Evolutionary conservation across 1,140 invertebrate genomes (phyloP), one percentile per base, ranked within the genome.

Genomic region (Thalassaphorura encarpata): DNA sequence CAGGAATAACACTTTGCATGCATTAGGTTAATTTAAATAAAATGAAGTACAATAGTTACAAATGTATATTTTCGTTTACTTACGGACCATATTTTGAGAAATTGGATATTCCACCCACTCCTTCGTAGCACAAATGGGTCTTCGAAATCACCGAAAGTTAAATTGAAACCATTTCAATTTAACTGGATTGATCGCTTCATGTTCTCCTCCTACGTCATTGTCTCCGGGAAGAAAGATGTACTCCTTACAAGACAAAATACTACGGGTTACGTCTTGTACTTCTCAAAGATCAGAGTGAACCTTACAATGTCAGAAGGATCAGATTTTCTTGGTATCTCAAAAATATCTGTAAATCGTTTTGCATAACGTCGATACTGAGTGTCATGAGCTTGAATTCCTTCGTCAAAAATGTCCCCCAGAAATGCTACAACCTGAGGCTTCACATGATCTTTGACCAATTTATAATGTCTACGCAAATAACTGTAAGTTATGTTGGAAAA

Each of bases 191-290:
- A 92, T 79, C 70, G 91, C 85, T 66, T 79, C 61, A 1, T 67
- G 81, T 72, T 97, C 91, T 24, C 91, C 91, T 23, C 91, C 92
- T 63, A 96, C 89, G 69, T 97, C 91, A 75, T 96, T 96, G 69
- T 97, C 92, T 19, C 92, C 92, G 33, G 90, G 87, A 56, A 95
- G 71, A 75, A 84, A 91, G 53, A 95, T 78, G 50, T 64, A 57
- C 71, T 81, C 81, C 88, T 88, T 68, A 42, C 77, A 76, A 56
- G 53, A 46, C 43, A 51, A 39, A n/a, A n/a, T n/a, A n/a, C n/a
- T n/a, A n/a, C n/a, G n/a, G n/a, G n/a, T n/a, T n/a, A n/a, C n/a
- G n/a, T n/a, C n/a, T n/a, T n/a, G n/a, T n/a, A n/a, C n/a, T n/a
- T n/a, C n/a, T n/a, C n/a, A n/a, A n/a, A n/a, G n/a, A n/a, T n/a